Percentiles rank a stretch among this genome's conserved stretches.
These are phyloP conservation scores for Pantelozetes paolii DNA, from an alignment of 2,888 invertebrate genomes.

Conservation along the genomic window DNA sequence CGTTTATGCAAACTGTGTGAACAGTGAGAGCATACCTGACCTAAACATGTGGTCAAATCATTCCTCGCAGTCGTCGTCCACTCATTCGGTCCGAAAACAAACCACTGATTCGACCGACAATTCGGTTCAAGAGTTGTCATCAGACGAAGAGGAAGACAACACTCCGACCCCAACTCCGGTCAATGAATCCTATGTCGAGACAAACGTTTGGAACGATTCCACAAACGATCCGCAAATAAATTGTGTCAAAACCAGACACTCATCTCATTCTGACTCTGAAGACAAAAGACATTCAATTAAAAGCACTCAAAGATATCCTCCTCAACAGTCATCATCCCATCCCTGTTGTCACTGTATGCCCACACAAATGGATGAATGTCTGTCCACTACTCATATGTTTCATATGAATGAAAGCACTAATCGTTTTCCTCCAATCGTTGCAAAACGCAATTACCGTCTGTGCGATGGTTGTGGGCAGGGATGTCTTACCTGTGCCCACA, in stretches of 20 bases:
- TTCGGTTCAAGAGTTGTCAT: neutral
- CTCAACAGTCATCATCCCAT: neutral
- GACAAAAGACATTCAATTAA: neutral
- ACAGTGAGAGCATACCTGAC: neutral
- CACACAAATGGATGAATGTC: neutral
- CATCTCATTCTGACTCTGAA: neutral
- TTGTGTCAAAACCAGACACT: neutral
- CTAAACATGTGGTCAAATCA: constrained; percentile 1
- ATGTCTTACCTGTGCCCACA: constrained; percentile 12
- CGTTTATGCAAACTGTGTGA: neutral
- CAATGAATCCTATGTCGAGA: constrained; percentile 18
- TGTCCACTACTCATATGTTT: constrained; percentile 4
- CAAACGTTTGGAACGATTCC: constrained; percentile 13
- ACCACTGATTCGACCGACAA: constrained; percentile 8
- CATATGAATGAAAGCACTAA: constrained; percentile 6
- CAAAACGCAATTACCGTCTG: constrained; percentile 23
- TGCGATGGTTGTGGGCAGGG: constrained; percentile 15
- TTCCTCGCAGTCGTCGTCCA: constrained; percentile 10
- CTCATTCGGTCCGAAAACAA: neutral
- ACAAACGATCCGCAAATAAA: neutral
- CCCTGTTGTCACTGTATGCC: constrained; percentile 15
- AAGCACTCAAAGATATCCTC: neutral
- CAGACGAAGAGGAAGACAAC: constrained; percentile 24
- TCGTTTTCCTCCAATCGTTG: constrained; percentile 15
- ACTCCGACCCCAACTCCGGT: constrained; percentile 22